phyloP scores from a whole-genome alignment of 2,113 vertebrate genomes.

The Hippocampus zosterae region DNA sequence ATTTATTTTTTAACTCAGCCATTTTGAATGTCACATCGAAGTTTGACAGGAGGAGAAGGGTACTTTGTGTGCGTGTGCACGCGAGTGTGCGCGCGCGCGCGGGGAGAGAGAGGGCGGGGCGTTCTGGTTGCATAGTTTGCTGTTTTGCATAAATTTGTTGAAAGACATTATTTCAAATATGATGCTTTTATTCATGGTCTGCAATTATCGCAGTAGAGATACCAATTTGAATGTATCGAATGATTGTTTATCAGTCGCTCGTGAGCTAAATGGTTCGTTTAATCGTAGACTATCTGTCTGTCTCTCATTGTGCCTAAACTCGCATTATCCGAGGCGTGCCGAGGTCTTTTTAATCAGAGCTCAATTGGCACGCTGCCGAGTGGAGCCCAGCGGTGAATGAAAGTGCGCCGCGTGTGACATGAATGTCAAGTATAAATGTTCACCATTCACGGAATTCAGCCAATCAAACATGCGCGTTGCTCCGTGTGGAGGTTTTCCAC shows the following conservation, averaged over 20 bases:
- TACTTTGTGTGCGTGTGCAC: not conserved
- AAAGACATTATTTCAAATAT: constrained; percentile 30
- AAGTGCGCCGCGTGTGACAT: constrained; percentile 56
- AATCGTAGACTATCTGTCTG: constrained; percentile 1
- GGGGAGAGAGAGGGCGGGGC: constrained; percentile 3
- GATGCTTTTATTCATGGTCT: constrained; percentile 20
- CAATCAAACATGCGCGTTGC: constrained; percentile 47
- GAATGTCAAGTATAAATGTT: constrained; percentile 53
- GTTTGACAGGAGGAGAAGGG: not conserved
- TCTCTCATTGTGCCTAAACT: constrained; percentile 9
- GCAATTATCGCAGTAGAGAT: constrained; percentile 18
- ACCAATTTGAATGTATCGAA: constrained; percentile 58
- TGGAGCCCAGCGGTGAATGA: constrained; percentile 45
- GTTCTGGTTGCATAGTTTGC: constrained; percentile 32
- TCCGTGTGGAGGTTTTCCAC: constrained; percentile 18
- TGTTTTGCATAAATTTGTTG: constrained; percentile 39
- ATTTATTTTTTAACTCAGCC: constrained; percentile 18
- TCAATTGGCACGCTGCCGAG: constrained; percentile 30
- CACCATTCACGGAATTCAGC: constrained; percentile 57
- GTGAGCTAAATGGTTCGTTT: constrained; percentile 4
- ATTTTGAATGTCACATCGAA: constrained; percentile 9
- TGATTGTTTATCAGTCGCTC: constrained; percentile 29
- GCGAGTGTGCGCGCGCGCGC: not conserved
- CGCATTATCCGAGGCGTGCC: not conserved
- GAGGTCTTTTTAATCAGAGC: constrained; percentile 14